Conservation (phyloP, 1,140 invertebrate genomes). For the Pissodes strobi region DNA sequence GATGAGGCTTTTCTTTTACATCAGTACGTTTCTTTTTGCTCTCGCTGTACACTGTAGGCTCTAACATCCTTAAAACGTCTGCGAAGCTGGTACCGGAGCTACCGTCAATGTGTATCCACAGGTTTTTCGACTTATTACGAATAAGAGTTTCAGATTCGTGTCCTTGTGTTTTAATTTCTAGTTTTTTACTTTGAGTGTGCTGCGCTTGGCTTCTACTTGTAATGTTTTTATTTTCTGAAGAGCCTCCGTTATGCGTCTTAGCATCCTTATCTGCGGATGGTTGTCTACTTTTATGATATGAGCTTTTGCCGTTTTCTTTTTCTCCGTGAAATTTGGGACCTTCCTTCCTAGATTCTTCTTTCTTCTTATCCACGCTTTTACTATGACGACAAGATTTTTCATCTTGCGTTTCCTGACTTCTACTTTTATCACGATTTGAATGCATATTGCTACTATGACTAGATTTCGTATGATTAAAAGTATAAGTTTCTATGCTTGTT, state of each 20-base stretch:
- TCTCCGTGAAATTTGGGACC: slow-evolving; percentile 11
- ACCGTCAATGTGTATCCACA: background rate
- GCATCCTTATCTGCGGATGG: slow-evolving; percentile 16
- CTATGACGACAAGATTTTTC: too few relatives aligned
- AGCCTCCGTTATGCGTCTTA: slow-evolving; percentile 1
- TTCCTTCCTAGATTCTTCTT: background rate
- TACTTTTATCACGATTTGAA: background rate
- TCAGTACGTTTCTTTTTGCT: slow-evolving; percentile 42
- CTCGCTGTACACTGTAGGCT: slow-evolving; percentile 40
- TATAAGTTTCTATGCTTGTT: too few relatives aligned
- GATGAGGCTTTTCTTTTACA: background rate
- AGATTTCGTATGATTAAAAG: too few relatives aligned
- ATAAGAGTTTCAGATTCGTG: slow-evolving; percentile 8
- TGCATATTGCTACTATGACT: too few relatives aligned
- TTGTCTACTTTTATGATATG: slow-evolving; percentile 2
- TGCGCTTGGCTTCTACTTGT: slow-evolving; percentile 30
- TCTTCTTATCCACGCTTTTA: background rate
- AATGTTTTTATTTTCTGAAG: slow-evolving; percentile 22
- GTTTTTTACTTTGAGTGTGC: slow-evolving; percentile 19
- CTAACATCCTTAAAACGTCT: slow-evolving; percentile 76
- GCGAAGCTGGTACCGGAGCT: slow-evolving; percentile 74
- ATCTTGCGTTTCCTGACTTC: slow-evolving; percentile 3
- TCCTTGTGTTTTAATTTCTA: background rate
- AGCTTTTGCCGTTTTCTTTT: slow-evolving; percentile 1
- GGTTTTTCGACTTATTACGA: background rate